phyloP scores from a whole-genome alignment of 2,888 invertebrate genomes.

The Drosophila silvestris region DNA sequence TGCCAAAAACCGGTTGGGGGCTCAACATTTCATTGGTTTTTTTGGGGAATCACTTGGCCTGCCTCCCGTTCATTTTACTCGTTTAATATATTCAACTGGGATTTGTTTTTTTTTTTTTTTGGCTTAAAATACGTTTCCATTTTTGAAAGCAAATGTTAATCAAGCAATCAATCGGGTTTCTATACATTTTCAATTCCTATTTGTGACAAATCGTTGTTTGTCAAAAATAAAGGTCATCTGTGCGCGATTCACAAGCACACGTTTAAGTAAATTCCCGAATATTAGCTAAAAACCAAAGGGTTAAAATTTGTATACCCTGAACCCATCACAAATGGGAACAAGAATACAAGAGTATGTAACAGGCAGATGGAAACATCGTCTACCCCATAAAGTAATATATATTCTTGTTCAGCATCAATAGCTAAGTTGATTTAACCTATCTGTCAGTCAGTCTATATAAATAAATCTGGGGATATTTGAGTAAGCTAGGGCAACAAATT shows the following conservation, averaged over 20 bases:
- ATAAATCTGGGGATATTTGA: not conserved
- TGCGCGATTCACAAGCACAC: not conserved
- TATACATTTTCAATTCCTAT: conserved; percentile 25
- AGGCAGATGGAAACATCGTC: not conserved
- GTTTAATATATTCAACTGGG: conserved; percentile 41
- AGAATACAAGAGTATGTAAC: not conserved
- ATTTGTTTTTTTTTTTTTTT: conserved; percentile 32
- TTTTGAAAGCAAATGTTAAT: conserved; percentile 58
- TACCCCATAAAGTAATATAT: not conserved
- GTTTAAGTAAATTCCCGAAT: not conserved
- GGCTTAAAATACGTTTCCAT: not conserved
- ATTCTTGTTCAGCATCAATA: not conserved
- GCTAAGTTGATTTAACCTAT: no score
- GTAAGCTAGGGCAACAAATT: conserved; percentile 2
- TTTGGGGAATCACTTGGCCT: conserved; percentile 50
- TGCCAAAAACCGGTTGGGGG: conserved; percentile 38
- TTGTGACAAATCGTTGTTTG: conserved; percentile 23
- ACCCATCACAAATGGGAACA: not conserved
- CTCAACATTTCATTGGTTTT: conserved; percentile 25
- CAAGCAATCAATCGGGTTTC: conserved; percentile 46
- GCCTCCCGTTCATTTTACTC: conserved; percentile 4
- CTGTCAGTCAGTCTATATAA: no score
- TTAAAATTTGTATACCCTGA: not conserved
- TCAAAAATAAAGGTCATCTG: conserved; percentile 30
- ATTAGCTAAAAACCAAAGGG: not conserved